Percentiles rank a stretch among this genome's conserved stretches.
Conservation (phyloP, 2,797 vertebrate species). For the Harpagifer antarcticus region DNA sequence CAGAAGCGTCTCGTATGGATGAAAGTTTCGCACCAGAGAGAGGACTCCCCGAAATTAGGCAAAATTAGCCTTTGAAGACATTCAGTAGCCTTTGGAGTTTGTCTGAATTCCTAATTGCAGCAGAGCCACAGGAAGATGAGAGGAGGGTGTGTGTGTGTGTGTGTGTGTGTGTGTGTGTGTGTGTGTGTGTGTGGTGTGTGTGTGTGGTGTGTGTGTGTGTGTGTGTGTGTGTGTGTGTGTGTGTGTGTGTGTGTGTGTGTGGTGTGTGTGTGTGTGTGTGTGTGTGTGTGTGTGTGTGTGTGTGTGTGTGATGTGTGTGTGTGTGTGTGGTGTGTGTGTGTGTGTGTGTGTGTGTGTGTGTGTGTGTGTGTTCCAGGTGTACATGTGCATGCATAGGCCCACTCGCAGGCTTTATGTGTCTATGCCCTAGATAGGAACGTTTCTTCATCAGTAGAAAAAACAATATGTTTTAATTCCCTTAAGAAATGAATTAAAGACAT, state of each 20-base stretch:
- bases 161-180: conserved; percentile 53
- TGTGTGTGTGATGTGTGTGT: conserved; percentile 39
- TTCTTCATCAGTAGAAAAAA: conserved; percentile 36
- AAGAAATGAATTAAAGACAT: conserved; percentile 40
- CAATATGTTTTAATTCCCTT: conserved; percentile 17
- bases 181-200: conserved; percentile 37
- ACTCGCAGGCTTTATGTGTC: conserved; percentile 68
- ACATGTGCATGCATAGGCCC: conserved; percentile 70
- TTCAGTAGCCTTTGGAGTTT: conserved; percentile 72
- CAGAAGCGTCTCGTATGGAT: conserved; percentile 69
- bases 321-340: conserved; percentile 45
- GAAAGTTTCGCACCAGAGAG: conserved; percentile 73
- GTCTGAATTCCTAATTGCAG: conserved; percentile 72
- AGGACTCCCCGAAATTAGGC: conserved; percentile 77
- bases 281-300: no score
- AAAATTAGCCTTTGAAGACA: conserved; percentile 85
- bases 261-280: conserved; percentile 14
- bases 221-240: conserved; percentile 40
- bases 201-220: conserved; percentile 67
- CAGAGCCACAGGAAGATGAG: conserved; percentile 63
- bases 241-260: conserved; percentile 66
- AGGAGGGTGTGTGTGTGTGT: conserved; percentile 33
- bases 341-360: conserved; percentile 12
- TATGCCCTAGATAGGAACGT: conserved; percentile 68
- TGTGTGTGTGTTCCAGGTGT: conserved; percentile 70